Evolutionary conservation across 2,113 vertebrate species (phyloP).

Genomic region (Cryptotis parvus): DNA sequence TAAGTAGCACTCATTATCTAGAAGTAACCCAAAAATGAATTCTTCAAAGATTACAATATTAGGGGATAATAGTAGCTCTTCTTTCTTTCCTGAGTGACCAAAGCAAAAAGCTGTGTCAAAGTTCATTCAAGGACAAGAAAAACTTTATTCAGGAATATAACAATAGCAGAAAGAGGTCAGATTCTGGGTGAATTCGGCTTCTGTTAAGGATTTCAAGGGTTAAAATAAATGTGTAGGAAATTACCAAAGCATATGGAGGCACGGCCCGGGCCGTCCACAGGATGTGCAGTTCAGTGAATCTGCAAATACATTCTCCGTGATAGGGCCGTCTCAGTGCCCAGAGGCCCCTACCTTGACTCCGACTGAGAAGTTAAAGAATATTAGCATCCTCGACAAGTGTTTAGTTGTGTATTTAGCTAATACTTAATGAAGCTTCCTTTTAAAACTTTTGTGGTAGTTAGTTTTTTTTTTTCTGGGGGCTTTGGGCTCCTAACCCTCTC

Average conservation of each 20-base stretch:
- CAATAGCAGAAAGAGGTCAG: background rate
- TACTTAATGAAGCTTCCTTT: too few relatives aligned
- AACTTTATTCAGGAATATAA: background rate
- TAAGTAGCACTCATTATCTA: too few relatives aligned
- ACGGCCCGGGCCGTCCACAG: too few relatives aligned
- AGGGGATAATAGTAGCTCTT: background rate
- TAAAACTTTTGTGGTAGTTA: too few relatives aligned
- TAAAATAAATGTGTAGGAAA: background rate
- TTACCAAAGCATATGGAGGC: too few relatives aligned
- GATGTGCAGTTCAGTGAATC: background rate
- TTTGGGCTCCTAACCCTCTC: too few relatives aligned
- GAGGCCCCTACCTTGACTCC: background rate
- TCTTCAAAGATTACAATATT: background rate
- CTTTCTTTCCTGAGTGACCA: background rate
- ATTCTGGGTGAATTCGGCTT: background rate
- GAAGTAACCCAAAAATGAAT: background rate
- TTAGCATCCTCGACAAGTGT: background rate
- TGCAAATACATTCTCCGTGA: conserved; percentile 27
- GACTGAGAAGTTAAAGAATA: background rate
- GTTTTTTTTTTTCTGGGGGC: too few relatives aligned
- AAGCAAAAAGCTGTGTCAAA: background rate
- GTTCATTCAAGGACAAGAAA: background rate
- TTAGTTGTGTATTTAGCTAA: too few relatives aligned
- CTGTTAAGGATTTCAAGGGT: background rate
- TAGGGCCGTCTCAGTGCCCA: background rate